Evolutionary conservation across 2,797 vertebrate genomes (phyloP), one percentile per base, ranked within the genome.

Genomic region (Chrosomus eos): DNA sequence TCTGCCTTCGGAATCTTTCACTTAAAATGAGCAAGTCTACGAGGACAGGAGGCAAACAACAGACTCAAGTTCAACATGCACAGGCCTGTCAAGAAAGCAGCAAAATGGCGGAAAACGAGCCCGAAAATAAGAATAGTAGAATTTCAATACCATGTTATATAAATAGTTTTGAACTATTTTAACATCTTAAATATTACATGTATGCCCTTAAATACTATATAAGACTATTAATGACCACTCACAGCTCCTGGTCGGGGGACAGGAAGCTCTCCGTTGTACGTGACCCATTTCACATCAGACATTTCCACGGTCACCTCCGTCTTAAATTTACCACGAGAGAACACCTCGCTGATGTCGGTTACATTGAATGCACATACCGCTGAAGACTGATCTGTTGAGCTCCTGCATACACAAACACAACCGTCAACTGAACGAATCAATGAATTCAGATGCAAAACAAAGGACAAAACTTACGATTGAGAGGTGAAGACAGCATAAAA

Each of bases 401-500:
- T 89, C 91, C 95, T 96, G 86, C 45, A 23, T 5, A 76, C 58
- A 83, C 45, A 53, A 40, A 28, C 40, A 74, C 14, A 31, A 26
- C 10, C 5, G 58, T 58, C 18, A 60, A 36, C 48, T 26, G 3
- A 75, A 28, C 2, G 3, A 60, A 19, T 60, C 4, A 77, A 16
- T n/a, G 2, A 26, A 8, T 28, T 60, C 33, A 40, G 33, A 60
- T 4, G 60, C n/a, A 31, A 66, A 13, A 26, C 26, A 60, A 60
- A n/a, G 5, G 31, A 28, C 2, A 2, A 78, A 21, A 92, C 94
- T 93, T 88, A 97, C 95, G 94, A 94, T 73, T 94, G 96, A 0
- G 92, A 94, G 5, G 92, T 93, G 87, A 97, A 96, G 79, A 96
- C 91, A 0, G 93, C 93, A 6, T 96, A 96, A 90, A 95, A 96